Conservation (phyloP, 2,888 invertebrate species). For the Leptinotarsa haldemani region DNA sequence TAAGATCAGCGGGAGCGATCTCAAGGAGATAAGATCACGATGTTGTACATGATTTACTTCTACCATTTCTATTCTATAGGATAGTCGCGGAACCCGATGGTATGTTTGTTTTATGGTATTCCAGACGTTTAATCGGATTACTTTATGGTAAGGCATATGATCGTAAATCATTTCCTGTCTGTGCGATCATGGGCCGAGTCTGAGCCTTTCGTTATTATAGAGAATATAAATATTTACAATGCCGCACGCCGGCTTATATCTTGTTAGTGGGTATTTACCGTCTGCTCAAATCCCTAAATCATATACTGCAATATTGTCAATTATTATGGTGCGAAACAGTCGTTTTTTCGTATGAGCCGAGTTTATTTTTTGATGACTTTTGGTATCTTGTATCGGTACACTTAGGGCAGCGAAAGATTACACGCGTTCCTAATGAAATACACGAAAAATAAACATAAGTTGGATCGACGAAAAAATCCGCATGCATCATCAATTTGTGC, state of each 20-base stretch:
- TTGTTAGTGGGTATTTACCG: constrained; percentile 18
- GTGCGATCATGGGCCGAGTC: constrained; percentile 19
- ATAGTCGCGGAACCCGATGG: constrained; percentile 31
- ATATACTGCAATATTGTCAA: constrained; percentile 13
- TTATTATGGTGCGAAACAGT: constrained; percentile 14
- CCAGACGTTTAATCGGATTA: constrained; percentile 37
- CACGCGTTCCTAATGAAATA: too few relatives aligned
- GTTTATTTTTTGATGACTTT: constrained; percentile 3
- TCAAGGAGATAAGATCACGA: constrained; percentile 37
- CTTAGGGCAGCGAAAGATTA: too few relatives aligned
- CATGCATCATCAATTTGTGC: too few relatives aligned
- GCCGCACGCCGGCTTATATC: constrained; percentile 7
- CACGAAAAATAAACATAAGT: too few relatives aligned
- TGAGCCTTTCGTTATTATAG: constrained; percentile 11
- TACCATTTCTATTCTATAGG: constrained; percentile 42
- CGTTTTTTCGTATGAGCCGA: not conserved
- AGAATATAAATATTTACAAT: constrained; percentile 18
- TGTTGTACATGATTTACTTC: constrained; percentile 44
- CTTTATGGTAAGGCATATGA: constrained; percentile 31
- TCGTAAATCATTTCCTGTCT: constrained; percentile 23
- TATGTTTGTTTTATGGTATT: constrained; percentile 35
- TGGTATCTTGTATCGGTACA: not conserved
- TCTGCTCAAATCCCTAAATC: constrained; percentile 11
- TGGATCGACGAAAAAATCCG: too few relatives aligned
- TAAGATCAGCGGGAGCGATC: constrained; percentile 40